Conservation (phyloP, 2,888 invertebrate species). For the Allygus modestus region DNA sequence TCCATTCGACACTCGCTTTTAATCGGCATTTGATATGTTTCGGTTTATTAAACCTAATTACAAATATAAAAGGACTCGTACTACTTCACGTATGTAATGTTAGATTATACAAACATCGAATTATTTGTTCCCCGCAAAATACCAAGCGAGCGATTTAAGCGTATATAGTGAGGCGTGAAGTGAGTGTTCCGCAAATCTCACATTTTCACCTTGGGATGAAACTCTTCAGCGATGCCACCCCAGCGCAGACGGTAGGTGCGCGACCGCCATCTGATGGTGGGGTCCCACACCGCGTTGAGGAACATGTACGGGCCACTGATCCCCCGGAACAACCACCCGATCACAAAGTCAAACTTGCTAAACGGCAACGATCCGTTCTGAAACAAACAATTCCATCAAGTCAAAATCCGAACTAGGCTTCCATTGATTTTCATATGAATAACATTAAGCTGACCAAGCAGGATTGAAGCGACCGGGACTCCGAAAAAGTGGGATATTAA, state of each 20-base stretch:
- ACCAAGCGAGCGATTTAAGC: conserved; percentile 16
- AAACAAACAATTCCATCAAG: conserved; percentile 70
- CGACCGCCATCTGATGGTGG: conserved; percentile 93
- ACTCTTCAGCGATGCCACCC: conserved; percentile 96
- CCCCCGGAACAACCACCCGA: conserved; percentile 97
- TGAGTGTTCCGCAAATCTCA: conserved; percentile 40
- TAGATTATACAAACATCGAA: not conserved
- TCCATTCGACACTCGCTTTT: not conserved
- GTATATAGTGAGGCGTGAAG: conserved; percentile 16
- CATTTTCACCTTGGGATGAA: conserved; percentile 63
- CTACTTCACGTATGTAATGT: not conserved
- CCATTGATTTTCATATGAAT: too few species aligned
- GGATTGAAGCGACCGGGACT: too few species aligned
- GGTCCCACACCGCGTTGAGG: conserved; percentile 90
- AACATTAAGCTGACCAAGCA: too few species aligned
- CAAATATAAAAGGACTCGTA: conserved; percentile 21
- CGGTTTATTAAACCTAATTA: conserved; percentile 16
- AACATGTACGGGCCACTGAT: conserved; percentile 93
- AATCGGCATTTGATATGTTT: conserved; percentile 23
- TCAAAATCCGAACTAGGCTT: too few species aligned
- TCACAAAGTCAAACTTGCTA: conserved; percentile 95
- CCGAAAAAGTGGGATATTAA: too few species aligned
- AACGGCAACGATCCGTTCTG: conserved; percentile 95
- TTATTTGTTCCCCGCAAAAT: conserved; percentile 20
- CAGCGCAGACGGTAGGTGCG: conserved; percentile 94